Evolutionary conservation across 2,113 vertebrate genomes (phyloP), one percentile per base, ranked within the genome.

Genomic region (Oryzias woworae): DNA sequence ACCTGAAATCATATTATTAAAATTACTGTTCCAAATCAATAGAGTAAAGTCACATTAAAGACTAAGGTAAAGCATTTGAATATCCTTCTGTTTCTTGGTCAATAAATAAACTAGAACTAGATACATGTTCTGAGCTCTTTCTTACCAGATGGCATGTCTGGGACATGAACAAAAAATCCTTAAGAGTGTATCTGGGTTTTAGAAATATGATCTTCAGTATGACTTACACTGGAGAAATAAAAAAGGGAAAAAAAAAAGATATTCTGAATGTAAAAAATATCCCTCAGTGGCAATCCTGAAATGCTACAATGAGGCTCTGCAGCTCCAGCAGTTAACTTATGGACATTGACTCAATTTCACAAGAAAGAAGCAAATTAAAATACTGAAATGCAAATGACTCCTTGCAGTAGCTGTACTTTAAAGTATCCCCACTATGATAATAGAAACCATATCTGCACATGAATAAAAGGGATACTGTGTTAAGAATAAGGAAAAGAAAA

Each of bases 331-430:
- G 49, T 80, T 65, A 55, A 66, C 67, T 78, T 7, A 26, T 69
- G n/a, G 56, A 83, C 73, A 78, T 75, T 28, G 7, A 58, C 58
- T 77, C 54, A 53, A 64, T 84, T 87, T 77, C 58, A 82, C 18
- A 18, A 36, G 7, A 43, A 55, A 22, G 15, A 60, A 77, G 70
- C 31, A 73, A 87, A 84, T 84, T 73, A 75, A 86, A 85, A 79
- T 71, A 83, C 73, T 66, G 56, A 84, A 80, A 85, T 71, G 69
- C 24, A 81, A 84, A 84, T 70, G 10, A 73, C 81, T 83, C 65
- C 53, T 54, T 56, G 55, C 61, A 56, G 77, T 66, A 69, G 69
- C 64, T 71, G 71, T 18, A 48, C 66, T 72, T 53, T 18, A 22
- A 44, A 69, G 73, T 17, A 22, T 60, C 59, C 53, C 43, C 66